Percentiles rank a stretch among this genome's conserved stretches.
phyloP scores from a whole-genome alignment of 2,797 vertebrate genomes.

The Serranus cabrilla region DNA sequence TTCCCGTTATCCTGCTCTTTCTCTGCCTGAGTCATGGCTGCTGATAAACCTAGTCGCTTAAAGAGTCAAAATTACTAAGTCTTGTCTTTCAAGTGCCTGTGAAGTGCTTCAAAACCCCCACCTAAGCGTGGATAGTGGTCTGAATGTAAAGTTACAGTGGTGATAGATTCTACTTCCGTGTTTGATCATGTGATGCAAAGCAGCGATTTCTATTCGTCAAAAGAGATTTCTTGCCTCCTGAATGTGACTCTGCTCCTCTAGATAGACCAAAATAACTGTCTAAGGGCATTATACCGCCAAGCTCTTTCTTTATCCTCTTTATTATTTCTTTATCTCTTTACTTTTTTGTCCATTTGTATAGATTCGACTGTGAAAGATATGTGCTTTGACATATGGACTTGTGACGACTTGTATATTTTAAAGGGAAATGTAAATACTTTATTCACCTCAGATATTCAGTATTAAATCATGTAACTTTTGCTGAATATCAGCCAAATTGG shows the following conservation, averaged over 20 bases:
- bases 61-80: background rate
- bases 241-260: background rate
- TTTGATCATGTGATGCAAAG: conserved; percentile 70
- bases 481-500: background rate
- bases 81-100: rapidly evolving
- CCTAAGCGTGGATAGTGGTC: rapidly evolving
- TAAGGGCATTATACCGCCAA: too few species aligned
- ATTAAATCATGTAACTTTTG: background rate
- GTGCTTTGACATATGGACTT: too few species aligned
- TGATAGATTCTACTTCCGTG: conserved; percentile 60
- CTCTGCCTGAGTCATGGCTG: conserved; percentile 82
- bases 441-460: background rate
- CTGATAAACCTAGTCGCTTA: background rate
- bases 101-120: rapidly evolving
- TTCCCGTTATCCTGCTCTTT: conserved; percentile 85
- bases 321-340: too few species aligned
- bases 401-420: background rate
- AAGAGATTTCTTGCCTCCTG: background rate
- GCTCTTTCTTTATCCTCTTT: too few species aligned
- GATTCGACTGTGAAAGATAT: too few species aligned
- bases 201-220: conserved; percentile 45
- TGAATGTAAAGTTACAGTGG: background rate
- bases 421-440: background rate
- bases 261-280: too few species aligned
- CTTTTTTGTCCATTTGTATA: too few species aligned